Evolutionary conservation across 2,888 invertebrate species (phyloP).

Genomic region (Ryuthela nishihirai): DNA sequence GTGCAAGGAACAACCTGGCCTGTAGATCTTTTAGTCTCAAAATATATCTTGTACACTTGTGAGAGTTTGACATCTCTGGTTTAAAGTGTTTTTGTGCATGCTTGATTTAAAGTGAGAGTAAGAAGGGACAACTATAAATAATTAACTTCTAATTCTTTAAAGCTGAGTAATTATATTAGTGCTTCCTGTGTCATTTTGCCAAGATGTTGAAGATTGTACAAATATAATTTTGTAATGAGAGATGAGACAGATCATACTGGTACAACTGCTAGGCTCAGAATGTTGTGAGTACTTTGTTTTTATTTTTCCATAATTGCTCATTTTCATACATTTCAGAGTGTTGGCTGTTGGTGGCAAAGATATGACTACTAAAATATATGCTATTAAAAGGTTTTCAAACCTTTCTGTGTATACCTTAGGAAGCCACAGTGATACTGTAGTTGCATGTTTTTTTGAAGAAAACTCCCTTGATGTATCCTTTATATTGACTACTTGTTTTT

Average conservation of each 20-base stretch:
- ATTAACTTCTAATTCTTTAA: too few relatives aligned
- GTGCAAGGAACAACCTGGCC: too few relatives aligned
- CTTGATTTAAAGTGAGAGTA: too few relatives aligned
- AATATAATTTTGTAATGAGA: neutral
- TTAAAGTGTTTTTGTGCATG: too few relatives aligned
- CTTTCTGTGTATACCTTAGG: constrained; percentile 56
- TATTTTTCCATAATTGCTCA: neutral
- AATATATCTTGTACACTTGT: too few relatives aligned
- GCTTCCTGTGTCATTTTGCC: too few relatives aligned
- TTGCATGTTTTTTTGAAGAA: constrained; percentile 83
- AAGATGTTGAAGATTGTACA: neutral
- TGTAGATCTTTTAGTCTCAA: too few relatives aligned
- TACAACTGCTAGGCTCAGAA: too few relatives aligned
- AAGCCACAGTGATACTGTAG: constrained; percentile 78
- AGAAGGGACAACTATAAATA: too few relatives aligned
- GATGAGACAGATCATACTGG: neutral
- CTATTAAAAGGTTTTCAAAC: constrained; percentile 57
- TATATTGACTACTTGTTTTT: constrained; percentile 21
- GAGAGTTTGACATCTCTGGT: too few relatives aligned
- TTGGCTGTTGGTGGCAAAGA: constrained; percentile 89
- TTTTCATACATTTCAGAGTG: constrained; percentile 56
- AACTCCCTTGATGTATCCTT: constrained; percentile 69
- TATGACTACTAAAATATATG: constrained; percentile 75
- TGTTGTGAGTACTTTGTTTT: neutral
- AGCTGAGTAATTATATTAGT: too few relatives aligned